Evolutionary conservation across 2,113 vertebrate genomes (phyloP).

Genomic region (Choloepus hoffmanni): DNA sequence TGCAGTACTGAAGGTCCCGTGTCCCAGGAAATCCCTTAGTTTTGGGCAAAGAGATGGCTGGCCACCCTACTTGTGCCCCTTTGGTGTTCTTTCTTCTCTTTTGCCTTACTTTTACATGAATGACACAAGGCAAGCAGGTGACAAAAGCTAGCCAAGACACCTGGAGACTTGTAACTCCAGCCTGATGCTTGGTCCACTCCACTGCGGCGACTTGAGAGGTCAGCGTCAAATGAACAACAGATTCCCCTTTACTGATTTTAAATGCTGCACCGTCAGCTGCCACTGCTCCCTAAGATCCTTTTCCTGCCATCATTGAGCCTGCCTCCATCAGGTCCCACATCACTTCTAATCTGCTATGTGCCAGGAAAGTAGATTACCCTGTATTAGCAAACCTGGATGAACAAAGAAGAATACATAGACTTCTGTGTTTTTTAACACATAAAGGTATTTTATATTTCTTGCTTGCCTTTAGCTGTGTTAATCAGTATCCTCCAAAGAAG

Average conservation of each 20-base stretch:
- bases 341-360: not conserved
- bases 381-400: not conserved
- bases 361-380: not conserved
- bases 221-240: not conserved
- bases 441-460: not conserved
- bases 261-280: not conserved
- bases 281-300: not conserved
- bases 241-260: not conserved
- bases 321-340: not conserved
- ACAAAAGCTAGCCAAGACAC: not conserved
- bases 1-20: not conserved
- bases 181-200: not conserved
- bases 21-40: not conserved
- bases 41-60: not conserved
- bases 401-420: not conserved
- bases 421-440: not conserved
- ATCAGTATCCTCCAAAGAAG: not conserved
- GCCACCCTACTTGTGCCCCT: not conserved
- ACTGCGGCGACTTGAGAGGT: not conserved
- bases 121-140: not conserved
- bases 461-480: not conserved
- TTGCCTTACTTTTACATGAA: not conserved
- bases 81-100: not conserved
- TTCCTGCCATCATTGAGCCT: not conserved
- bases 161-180: not conserved